Evolutionary conservation across 2,888 invertebrate genomes (phyloP).

Genomic region (Seira musarum): DNA sequence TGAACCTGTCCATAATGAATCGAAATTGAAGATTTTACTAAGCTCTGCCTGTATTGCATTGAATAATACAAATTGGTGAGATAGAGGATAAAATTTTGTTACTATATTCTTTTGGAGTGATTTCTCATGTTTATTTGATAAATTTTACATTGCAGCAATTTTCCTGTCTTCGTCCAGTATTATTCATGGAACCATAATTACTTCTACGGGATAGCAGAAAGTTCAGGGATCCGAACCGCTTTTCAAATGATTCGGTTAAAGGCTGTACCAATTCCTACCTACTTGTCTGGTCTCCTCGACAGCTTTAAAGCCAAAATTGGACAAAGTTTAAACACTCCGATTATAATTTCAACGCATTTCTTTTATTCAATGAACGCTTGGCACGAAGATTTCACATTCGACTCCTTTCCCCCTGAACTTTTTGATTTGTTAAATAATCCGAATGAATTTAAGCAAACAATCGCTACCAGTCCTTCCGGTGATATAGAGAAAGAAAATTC

Average conservation of each 20-base stretch:
- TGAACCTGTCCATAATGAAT: conserved; percentile 77
- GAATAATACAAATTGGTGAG: conserved; percentile 83
- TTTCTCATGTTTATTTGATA: conserved; percentile 16
- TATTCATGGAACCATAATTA: conserved; percentile 86
- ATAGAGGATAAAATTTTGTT: conserved; percentile 25
- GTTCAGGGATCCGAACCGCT: conserved; percentile 83
- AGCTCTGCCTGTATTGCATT: conserved; percentile 89
- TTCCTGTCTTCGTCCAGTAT: conserved; percentile 91
- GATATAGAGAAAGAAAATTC: conserved; percentile 7
- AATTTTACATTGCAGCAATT: conserved; percentile 74
- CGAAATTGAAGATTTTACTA: conserved; percentile 83
- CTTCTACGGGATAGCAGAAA: conserved; percentile 83
- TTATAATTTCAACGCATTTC: conserved; percentile 82
- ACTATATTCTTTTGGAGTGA: conserved; percentile 14
- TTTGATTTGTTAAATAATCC: conserved; percentile 53
- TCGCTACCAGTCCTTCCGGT: conserved; percentile 1
- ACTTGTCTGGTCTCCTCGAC: conserved; percentile 85
- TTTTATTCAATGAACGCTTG: conserved; percentile 81
- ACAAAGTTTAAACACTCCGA: conserved; percentile 76
- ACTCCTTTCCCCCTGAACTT: conserved; percentile 65
- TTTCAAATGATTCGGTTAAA: conserved; percentile 93
- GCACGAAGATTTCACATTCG: conserved; percentile 67
- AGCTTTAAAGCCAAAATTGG: conserved; percentile 92
- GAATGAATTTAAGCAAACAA: conserved; percentile 15
- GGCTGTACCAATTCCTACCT: conserved; percentile 82